A percentile compares a stretch with the other conserved stretches of the same genome.
These are phyloP conservation scores for Gandaritis pyraliata DNA, from an alignment of 2,888 invertebrate genomes.

Conservation along the genomic window DNA sequence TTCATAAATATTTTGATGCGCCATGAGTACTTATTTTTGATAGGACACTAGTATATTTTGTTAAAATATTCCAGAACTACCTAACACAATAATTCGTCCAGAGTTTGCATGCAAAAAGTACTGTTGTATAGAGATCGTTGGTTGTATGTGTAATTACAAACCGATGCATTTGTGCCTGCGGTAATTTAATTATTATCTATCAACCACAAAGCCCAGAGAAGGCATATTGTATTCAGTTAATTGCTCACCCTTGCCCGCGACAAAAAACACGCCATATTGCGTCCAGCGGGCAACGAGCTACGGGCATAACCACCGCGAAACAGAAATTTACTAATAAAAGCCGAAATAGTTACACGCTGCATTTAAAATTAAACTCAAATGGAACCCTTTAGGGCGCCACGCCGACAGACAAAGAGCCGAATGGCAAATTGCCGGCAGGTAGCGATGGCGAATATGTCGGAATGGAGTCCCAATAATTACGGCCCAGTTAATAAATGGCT, in stretches of 20 bases:
- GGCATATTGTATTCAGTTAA: conserved; percentile 73
- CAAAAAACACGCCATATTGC: conserved; percentile 79
- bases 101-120: neutral
- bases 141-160: conserved; percentile 24
- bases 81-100: too few relatives aligned
- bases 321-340: conserved; percentile 81
- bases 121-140: neutral
- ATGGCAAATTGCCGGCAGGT: conserved; percentile 83
- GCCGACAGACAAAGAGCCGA: conserved; percentile 82
- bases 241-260: conserved; percentile 75
- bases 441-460: conserved; percentile 83
- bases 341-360: conserved; percentile 80
- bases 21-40: too few relatives aligned
- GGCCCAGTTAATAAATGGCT: conserved; percentile 82
- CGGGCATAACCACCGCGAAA: conserved; percentile 79
- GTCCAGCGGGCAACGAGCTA: conserved; percentile 73
- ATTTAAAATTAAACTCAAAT: conserved; percentile 71
- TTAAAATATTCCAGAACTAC: too few relatives aligned
- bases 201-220: conserved; percentile 74
- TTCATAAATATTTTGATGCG: too few relatives aligned
- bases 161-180: conserved; percentile 42
- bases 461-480: conserved; percentile 80
- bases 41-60: too few relatives aligned
- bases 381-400: conserved; percentile 85
- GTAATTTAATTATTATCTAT: conserved; percentile 58